Percentiles rank a stretch among this genome's conserved stretches.
Evolutionary conservation across 2,797 vertebrate genomes (phyloP).

Genomic region (Columba guinea): DNA sequence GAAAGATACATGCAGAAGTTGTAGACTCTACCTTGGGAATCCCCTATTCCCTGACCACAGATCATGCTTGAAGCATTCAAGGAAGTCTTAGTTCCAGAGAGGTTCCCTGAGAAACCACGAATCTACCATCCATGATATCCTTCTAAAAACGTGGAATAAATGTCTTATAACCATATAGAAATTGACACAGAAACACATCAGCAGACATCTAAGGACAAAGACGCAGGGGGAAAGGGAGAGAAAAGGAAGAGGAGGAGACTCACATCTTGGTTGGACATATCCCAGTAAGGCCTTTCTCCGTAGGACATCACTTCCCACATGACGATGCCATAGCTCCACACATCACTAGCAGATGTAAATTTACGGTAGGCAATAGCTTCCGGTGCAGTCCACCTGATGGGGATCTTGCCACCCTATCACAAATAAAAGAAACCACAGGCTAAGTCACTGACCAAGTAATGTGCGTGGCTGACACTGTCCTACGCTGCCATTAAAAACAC

Average conservation of each 20-base stretch:
- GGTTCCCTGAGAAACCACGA: neutral
- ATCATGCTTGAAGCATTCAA: neutral
- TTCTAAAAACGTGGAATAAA: neutral
- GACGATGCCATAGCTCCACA: conserved; percentile 98
- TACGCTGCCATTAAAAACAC: neutral
- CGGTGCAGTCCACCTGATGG: conserved; percentile 97
- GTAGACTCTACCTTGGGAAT: neutral
- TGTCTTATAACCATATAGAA: rapidly evolving
- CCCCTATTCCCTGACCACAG: neutral
- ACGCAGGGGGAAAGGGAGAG: rapidly evolving
- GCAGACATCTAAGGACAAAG: neutral
- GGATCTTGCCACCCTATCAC: conserved; percentile 95
- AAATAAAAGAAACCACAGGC: neutral
- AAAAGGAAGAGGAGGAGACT: conserved; percentile 66
- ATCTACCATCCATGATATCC: neutral
- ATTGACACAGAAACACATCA: neutral
- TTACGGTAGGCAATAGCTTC: conserved; percentile 98
- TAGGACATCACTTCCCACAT: conserved; percentile 99
- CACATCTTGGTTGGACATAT: conserved; percentile 99
- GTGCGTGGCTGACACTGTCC: neutral
- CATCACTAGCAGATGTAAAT: conserved; percentile 96
- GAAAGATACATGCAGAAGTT: neutral
- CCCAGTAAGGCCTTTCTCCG: conserved; percentile 96
- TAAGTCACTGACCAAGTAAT: neutral
- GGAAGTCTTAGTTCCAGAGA: neutral